phyloP scores from a whole-genome alignment of 2,797 vertebrate genomes.

The Phoxinus dragarum region DNA sequence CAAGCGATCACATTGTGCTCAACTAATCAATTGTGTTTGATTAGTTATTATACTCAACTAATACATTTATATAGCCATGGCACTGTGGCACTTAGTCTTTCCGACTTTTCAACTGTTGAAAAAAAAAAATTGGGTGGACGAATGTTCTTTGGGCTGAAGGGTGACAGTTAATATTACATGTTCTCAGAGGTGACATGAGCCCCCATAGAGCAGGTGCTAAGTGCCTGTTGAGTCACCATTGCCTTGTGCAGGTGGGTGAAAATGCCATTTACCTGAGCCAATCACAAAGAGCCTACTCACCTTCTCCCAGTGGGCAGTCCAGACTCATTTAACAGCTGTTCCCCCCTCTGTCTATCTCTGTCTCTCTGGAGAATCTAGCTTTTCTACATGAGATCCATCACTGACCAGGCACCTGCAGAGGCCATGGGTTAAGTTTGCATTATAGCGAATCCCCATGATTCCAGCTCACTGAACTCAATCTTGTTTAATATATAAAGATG shows the following conservation, averaged over 20 bases:
- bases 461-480: constrained; percentile 57
- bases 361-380: constrained; percentile 67
- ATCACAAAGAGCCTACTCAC: constrained; percentile 57
- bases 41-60: not conserved
- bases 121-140: constrained; percentile 4
- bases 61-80: not conserved
- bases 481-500: constrained; percentile 74
- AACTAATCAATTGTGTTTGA: not conserved
- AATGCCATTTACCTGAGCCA: constrained; percentile 71
- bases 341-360: constrained; percentile 37
- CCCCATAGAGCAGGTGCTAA: constrained; percentile 65
- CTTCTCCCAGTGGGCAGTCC: constrained; percentile 62
- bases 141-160: constrained; percentile 62
- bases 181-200: constrained; percentile 65
- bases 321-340: constrained; percentile 60
- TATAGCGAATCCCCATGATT: constrained; percentile 74
- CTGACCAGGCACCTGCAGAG: constrained; percentile 68
- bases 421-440: constrained; percentile 70
- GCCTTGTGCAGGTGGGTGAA: constrained; percentile 70
- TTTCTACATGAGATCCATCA: constrained; percentile 73
- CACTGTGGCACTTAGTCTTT: not conserved
- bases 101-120: constrained; percentile 11
- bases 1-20: not conserved
- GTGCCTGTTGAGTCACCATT: constrained; percentile 73
- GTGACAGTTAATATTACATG: constrained; percentile 71